Percentiles rank a stretch among this genome's conserved stretches.
Evolutionary conservation across 2,113 vertebrate species (phyloP).

Genomic region (Irena cyanogastra): DNA sequence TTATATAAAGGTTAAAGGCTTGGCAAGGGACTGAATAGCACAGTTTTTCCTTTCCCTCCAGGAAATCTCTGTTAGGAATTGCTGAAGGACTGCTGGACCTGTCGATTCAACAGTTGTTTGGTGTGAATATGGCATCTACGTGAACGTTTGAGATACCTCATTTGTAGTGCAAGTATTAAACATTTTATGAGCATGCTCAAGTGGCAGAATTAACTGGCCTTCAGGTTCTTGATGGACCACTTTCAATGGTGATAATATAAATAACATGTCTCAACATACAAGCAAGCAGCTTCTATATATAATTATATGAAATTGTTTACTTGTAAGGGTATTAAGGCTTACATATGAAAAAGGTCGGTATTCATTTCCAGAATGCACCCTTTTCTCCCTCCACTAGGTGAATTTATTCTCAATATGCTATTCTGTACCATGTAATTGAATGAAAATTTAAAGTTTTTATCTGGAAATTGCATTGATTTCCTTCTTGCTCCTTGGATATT

Average conservation of each 20-base stretch:
- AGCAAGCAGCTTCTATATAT: background rate
- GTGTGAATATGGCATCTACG: background rate
- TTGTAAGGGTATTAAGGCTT: background rate
- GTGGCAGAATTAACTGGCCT: background rate
- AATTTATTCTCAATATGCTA: conserved; percentile 36
- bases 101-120: background rate
- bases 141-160: background rate
- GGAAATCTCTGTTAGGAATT: background rate
- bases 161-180: background rate
- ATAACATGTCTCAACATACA: background rate
- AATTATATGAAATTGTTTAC: background rate
- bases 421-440: conserved; percentile 25
- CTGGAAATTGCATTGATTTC: conserved; percentile 65
- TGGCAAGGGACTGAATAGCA: background rate
- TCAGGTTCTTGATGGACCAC: background rate
- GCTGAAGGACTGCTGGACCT: background rate
- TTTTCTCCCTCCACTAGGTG: background rate
- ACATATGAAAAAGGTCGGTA: background rate
- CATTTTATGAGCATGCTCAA: background rate
- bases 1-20: background rate
- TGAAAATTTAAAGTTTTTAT: conserved; percentile 57
- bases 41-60: background rate
- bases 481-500: conserved; percentile 45
- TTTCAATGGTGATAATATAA: background rate
- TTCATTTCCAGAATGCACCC: background rate